phyloP scores from a whole-genome alignment of 2,113 vertebrate species.

The Amphiprion percula region DNA sequence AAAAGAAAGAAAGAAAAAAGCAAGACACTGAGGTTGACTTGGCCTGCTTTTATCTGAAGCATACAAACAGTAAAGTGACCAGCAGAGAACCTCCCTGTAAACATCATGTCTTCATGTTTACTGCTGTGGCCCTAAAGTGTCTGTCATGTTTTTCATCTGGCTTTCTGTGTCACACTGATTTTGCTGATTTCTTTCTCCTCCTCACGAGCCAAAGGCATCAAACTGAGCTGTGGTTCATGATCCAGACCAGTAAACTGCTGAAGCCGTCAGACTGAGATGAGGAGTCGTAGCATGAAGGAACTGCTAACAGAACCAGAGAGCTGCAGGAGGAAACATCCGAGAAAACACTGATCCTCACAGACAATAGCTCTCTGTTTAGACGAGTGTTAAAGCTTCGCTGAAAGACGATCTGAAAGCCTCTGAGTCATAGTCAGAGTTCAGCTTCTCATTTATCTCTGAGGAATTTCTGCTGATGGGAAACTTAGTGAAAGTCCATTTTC shows the following conservation, averaged over 20 bases:
- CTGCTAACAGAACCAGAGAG: no score
- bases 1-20: background rate
- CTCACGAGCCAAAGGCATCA: background rate
- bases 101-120: background rate
- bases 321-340: no score
- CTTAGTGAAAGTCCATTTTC: no score
- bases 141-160: background rate
- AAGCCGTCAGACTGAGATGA: background rate
- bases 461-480: background rate
- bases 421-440: slow-evolving; percentile 1
- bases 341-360: background rate
- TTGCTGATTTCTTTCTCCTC: background rate
- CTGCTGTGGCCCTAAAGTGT: slow-evolving; percentile 12
- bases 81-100: no score
- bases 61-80: background rate
- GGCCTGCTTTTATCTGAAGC: background rate
- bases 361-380: background rate
- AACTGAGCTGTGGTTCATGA: background rate
- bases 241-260: background rate
- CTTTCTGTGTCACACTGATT: background rate
- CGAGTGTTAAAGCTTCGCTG: background rate
- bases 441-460: slow-evolving; percentile 25
- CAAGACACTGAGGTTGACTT: background rate
- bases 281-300: background rate
- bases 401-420: slow-evolving; percentile 18